Base-by-base conservation (phyloP, 2,113 vertebrate species). In the Polypterus bichir region DNA sequence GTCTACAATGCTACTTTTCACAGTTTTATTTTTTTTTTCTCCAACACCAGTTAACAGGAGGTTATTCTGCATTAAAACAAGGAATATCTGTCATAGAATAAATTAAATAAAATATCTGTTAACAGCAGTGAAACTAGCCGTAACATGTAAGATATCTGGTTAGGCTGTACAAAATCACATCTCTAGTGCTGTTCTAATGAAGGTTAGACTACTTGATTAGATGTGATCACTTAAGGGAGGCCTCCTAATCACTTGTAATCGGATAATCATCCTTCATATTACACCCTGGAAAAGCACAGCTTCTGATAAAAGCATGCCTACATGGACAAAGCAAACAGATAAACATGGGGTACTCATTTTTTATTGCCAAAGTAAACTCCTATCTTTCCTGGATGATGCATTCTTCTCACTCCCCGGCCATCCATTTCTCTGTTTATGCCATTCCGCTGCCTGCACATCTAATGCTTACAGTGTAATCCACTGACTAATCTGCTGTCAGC, bases 401-500 rank as follows among this genome's bases (percentile, higher is more conserved):
- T 65, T 70, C 59, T 48, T 59, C 49, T 56, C 47, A 60, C 52
- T 67, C 27, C 58, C 44, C 51, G 57, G 52, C 62, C 48, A 64
- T 60, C 53, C 49, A 69, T 71, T 72, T 65, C 75, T 69, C 72
- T 78, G 75, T 77, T 79, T 80, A 77, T 76, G 79, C 76, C 72
- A 82, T 83, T 78, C 81, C 74, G 65, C 76, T 79, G 73, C 59
- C 69, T 77, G 80, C 79, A 77, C 77, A 78, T 83, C 77, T 81
- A 81, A 86, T 83, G 79, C 77, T 77, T 80, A 70, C 74, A 77
- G 77, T 83, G 81, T 83, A 83, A 83, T 83, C 80, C 81, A 83
- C 78, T 82, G 79, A 80, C 79, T 86, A 84, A 84, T 84, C 81
- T 86, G 76, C 79, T 78, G 82, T 83, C 83, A 84, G 82, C 77